Evolutionary conservation across 2,797 vertebrate genomes (phyloP).

Genomic region (Enteromius treurensis): DNA sequence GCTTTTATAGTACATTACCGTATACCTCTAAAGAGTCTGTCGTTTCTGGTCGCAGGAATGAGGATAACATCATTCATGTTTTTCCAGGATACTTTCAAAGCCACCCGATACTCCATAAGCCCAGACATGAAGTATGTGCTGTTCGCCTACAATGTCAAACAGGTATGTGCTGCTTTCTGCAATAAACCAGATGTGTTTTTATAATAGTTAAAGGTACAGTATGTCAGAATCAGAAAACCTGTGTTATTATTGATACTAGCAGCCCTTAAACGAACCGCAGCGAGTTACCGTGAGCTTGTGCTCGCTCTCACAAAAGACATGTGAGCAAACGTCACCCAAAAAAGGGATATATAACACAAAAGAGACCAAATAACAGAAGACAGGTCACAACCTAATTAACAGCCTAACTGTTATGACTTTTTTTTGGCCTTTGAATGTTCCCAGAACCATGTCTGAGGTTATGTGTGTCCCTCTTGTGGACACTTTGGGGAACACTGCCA

Average conservation of each 20-base stretch:
- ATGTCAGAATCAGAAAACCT: neutral
- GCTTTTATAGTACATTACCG: neutral
- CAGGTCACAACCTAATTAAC: neutral
- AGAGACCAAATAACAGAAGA: neutral
- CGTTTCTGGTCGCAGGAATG: neutral
- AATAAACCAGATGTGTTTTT: neutral
- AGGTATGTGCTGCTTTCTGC: constrained; percentile 73
- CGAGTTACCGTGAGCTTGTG: neutral
- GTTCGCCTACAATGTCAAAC: constrained; percentile 94
- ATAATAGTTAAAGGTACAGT: neutral
- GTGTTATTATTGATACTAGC: neutral
- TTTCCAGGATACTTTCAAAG: constrained; percentile 90
- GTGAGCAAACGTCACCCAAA: neutral
- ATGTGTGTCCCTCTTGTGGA: neutral
- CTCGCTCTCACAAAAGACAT: neutral
- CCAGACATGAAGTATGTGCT: constrained; percentile 95
- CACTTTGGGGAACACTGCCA: neutral
- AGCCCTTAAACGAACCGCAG: neutral
- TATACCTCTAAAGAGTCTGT: neutral
- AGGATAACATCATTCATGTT: neutral
- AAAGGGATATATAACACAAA: neutral
- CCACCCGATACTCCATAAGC: constrained; percentile 90
- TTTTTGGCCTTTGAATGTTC: neutral
- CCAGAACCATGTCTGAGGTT: neutral
- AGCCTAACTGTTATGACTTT: neutral